These are phyloP conservation scores for Drosophila engyochracea DNA, from an alignment of 2,888 invertebrate species.

Conservation along the genomic window DNA sequence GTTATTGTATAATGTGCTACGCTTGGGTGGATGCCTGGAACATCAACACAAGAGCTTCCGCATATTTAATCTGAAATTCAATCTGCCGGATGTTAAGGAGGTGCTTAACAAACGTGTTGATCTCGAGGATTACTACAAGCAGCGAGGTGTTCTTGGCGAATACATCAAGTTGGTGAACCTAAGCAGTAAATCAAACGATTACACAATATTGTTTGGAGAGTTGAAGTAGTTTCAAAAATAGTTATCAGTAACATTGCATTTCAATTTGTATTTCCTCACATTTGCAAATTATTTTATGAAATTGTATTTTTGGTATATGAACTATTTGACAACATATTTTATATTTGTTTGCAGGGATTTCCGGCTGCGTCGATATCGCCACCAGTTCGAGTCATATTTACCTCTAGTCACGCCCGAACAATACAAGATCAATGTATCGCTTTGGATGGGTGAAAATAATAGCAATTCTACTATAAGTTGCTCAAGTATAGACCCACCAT, in stretches of 20 bases:
- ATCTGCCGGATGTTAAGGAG: constrained; percentile 80
- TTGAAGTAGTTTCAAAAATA: constrained; percentile 6
- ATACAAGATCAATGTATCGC: constrained; percentile 74
- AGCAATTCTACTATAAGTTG: constrained; percentile 61
- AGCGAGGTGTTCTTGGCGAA: constrained; percentile 83
- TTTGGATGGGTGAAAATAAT: constrained; percentile 68
- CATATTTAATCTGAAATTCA: constrained; percentile 80
- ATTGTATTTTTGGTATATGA: background rate
- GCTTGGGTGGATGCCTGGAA: constrained; percentile 83
- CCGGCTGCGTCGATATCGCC: constrained; percentile 83
- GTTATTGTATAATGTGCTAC: constrained; percentile 80
- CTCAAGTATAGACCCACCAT: constrained; percentile 36
- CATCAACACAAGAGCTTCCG: constrained; percentile 69
- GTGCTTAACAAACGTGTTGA: constrained; percentile 77
- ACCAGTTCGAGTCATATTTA: constrained; percentile 81
- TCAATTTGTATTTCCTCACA: background rate
- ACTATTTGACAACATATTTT: background rate
- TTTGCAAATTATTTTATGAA: background rate
- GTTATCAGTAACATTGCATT: background rate
- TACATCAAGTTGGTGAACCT: constrained; percentile 81
- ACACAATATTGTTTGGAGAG: constrained; percentile 10
- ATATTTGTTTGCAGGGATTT: constrained; percentile 68
- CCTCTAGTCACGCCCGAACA: constrained; percentile 79
- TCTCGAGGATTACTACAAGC: constrained; percentile 84
- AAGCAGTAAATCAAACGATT: constrained; percentile 40